A percentile compares a stretch with the other conserved stretches of the same genome.
Conservation (phyloP, 2,797 vertebrate species). For the Selene dorsalis region DNA sequence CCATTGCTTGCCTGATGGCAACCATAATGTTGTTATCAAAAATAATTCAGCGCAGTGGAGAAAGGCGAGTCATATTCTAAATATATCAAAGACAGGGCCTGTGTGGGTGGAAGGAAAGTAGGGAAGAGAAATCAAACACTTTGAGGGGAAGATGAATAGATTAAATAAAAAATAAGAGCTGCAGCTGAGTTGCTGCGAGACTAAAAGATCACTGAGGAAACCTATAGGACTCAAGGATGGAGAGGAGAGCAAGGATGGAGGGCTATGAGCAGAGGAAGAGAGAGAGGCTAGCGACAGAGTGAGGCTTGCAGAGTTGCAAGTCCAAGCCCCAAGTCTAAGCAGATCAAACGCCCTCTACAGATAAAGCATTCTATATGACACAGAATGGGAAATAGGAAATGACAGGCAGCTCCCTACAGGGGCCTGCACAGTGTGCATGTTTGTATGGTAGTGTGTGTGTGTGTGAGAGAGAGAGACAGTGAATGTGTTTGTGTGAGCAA, state of each 20-base stretch:
- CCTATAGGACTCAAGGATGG: slow-evolving; percentile 11
- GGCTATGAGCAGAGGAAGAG: slow-evolving; percentile 4
- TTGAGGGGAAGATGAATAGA: slow-evolving; percentile 37
- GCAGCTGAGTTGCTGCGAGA: slow-evolving; percentile 11
- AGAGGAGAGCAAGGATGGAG: slow-evolving; percentile 14
- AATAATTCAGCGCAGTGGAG: slow-evolving; percentile 49
- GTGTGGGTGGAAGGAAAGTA: slow-evolving; percentile 44
- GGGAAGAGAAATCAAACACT: slow-evolving; percentile 47
- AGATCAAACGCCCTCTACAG: slow-evolving; percentile 72
- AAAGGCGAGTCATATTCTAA: slow-evolving; percentile 44
- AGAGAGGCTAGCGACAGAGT: slow-evolving; percentile 34
- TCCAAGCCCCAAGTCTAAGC: slow-evolving; percentile 66
- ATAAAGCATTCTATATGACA: slow-evolving; percentile 67
- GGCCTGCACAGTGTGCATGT: slow-evolving; percentile 36
- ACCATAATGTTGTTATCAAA: slow-evolving; percentile 57
- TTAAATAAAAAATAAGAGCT: slow-evolving; percentile 45
- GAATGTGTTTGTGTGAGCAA: slow-evolving; percentile 14
- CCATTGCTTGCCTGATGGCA: slow-evolving; percentile 52
- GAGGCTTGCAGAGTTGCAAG: slow-evolving; percentile 49
- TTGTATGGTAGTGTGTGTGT: slow-evolving; percentile 28
- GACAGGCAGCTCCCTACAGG: slow-evolving; percentile 71
- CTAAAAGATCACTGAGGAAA: slow-evolving; percentile 19
- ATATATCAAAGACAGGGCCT: slow-evolving; percentile 52
- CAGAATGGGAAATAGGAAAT: slow-evolving; percentile 72
- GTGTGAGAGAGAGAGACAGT: not conserved